Base-by-base conservation (phyloP, 2,888 invertebrate species). In the Sinopyrophorus schimmeli region DNA sequence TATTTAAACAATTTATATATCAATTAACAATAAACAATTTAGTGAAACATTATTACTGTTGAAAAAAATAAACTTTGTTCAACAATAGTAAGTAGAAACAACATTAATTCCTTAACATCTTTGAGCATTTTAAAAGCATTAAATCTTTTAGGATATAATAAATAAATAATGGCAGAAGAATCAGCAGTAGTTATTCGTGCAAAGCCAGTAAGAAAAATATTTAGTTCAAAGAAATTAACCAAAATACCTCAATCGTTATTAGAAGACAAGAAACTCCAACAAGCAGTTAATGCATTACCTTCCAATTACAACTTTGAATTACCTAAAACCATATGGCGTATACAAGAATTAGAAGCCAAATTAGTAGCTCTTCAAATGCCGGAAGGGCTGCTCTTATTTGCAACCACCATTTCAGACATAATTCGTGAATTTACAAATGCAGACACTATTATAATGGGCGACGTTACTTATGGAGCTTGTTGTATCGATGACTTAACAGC, bases 381-480 rank as follows among this genome's bases (percentile, higher is more conserved):
- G 0, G 99, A 99, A 80, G 99, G 89, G 6, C 74, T 99, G 3
- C 78, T 96, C 11, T 79, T 99, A 77, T 99, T 90, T 76, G 86
- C 98, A 0, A 91, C 94, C 52, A 87, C 91, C 2, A 86, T 99
- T 49, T 87, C 92, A 55, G 96, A 98, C 70, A 94, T 99, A 54
- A 86, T 97, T 60, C 50, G 92, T 72, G 80, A 82, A 41, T 93
- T 94, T 67, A 92, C 93, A 1, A 83, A 81, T 20, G 92, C 92
- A 1, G 95, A 97, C 62, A 88, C 90, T 0, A 82, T 98, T 32
- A 95, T 99, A 53, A 93, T 99, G 93, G 98, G 95, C 4, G 99
- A 99, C 75, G 97, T 99, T 9, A 98, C 99, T 0, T 99, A 99
- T 68, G 99, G 99, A 21, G 99, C 99, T 0, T 99, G 99, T 71